Evolutionary conservation across 2,113 vertebrate species (phyloP), one percentile per base, ranked within the genome.

Genomic region (Myotis yumanensis): DNA sequence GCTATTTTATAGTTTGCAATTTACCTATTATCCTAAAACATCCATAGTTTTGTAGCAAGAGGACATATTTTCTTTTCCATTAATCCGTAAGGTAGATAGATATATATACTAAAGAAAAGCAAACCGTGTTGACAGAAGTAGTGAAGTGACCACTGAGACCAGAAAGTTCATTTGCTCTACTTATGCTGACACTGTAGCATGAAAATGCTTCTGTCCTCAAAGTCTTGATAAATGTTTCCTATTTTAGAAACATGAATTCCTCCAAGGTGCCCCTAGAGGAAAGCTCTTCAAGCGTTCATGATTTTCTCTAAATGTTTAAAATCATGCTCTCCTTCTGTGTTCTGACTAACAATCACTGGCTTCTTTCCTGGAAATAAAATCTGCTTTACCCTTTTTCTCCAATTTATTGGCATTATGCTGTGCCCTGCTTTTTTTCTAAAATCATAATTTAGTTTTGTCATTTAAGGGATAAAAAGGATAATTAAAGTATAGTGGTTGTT

Each of bases 301-400:
- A 91, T 83, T 98, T 40, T 93, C 43, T 95, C 87, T 96, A 96
- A 97, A 97, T 93, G 80, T 97, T 98, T 97, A 95, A 97, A 97
- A 96, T 93, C 94, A 85, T 83, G 86, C 8, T 86, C 80, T 91
- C 86, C 11, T 93, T 90, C 35, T 66, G 80, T 90, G 16, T 96
- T 96, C 91, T 94, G 62, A 96, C 43, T 88, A 97, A 97, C 62
- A 98, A 94, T 95, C 97, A 97, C 94, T 95, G 95, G 64, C 57
- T 97, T 95, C 59, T 91, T 85, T 89, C 28, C 64, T 83, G 77
- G 59, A 96, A 96, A 96, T 95, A 76, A 96, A 84, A 92, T 91
- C 57, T 40, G 12, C 32, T 92, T 90, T 82, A 90, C 12, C 20
- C 16, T 28, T 37, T 82, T 37, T 73, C 95, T 85, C 85, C 22